Evolutionary conservation across 2,888 invertebrate genomes (phyloP), one percentile per base, ranked within the genome.

Genomic region (Nowickia ferox): DNA sequence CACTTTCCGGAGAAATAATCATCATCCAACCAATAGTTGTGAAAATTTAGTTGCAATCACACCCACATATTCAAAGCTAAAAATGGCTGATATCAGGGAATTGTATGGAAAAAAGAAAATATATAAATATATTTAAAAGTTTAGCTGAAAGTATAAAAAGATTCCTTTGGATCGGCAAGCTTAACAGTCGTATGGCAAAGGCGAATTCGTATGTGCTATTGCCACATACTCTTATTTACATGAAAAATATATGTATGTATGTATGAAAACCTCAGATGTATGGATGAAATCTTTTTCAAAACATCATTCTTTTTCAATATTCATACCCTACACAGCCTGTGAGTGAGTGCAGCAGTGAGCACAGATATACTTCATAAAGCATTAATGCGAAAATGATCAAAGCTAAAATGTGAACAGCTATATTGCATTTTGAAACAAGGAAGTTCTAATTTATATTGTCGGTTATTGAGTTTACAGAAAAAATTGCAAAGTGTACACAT

Each of bases 1-100:
- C 69, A 53, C 1, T 1, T 44, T 9, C 1, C 10, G 17, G 40
- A 42, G 53, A 19, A 71, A 86, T 63, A 72, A 68, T 69, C 69
- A 74, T 75, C 69, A 65, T 75, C 17, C 61, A 40, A 65, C 17
- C 69, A 78, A 75, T 71, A 75, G 30, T 51, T 59, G 66, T 48
- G 38, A 78, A 53, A 13, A 53, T 61, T 78, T 61, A 57, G 38
- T 11, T 19, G 46, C 48, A 53, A 40, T 69, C 13, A 22, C 38
- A 30, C 9, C 13, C 30, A 57, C 19, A 30, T 40, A 46, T 19
- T 19, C 61, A 57, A 65, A 15, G 44, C 48, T 44, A 69, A 46
- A 74, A 75, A 51, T 48, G 22, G 51, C n/a, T 13, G 22, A 13
- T 65, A 42, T 71, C 59, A 72, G 30, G 65, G 44, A 59, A 42